Evolutionary conservation across 2,113 vertebrate genomes (phyloP), one percentile per base, ranked within the genome.

Genomic region (Peromyscus californicus): DNA sequence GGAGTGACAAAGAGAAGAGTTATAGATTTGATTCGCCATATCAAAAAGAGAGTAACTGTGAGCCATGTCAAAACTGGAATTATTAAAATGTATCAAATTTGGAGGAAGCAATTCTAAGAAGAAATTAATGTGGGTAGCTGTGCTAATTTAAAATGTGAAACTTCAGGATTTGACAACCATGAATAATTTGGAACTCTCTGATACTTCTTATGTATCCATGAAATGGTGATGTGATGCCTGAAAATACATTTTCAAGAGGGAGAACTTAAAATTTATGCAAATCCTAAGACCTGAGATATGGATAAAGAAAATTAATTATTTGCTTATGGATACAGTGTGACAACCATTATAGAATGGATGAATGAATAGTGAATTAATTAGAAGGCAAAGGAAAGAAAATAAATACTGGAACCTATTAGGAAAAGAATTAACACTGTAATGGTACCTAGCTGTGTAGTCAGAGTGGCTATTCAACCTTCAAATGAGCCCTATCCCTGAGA

Each of bases 261-360:
- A 83, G 54, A 96, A 82, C 80, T 96, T 96, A 65, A 95, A 96
- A 78, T 89, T 75, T 83, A 85, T 94, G 36, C 76, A 89, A 91
- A 93, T 74, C 36, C 29, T 83, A 95, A 93, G 61, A 93, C 54
- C 59, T 95, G 63, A 61, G 13, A 78, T 82, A 59, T 76, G 48
- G 72, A 93, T 7, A 86, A 86, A 93, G 69, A 95, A 96, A 85
- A 88, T 74, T 54, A 87, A 78, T 94, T 45, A 87, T 92, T 80
- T 86, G 33, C 87, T 95, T 86, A 93, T 42, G 61, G 95, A 95
- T 93, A 93, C 80, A 97, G 86, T 89, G 48, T 76, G 72, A 76
- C 61, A 76, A 80, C 70, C 24, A 69, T 59, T 94, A 82, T 12
- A 92, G 19, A 87, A 36, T 31, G 19, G n/a, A 54, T 65, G 59